Conservation (phyloP, 1,140 invertebrate species). For the Copidosoma floridanum region DNA sequence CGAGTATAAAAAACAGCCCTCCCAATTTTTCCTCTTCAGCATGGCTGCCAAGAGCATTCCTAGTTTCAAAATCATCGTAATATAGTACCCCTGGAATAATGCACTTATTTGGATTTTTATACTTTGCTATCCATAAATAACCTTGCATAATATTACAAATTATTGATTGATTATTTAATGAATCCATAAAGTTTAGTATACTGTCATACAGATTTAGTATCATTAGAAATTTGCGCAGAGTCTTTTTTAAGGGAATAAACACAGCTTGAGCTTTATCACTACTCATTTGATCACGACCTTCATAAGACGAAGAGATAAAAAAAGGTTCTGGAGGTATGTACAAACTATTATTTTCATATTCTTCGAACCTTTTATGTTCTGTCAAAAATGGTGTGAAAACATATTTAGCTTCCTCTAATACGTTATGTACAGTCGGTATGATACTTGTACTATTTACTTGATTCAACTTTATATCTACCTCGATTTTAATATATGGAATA, state of each 20-base stretch:
- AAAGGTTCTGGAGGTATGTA: not conserved
- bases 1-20: conserved; percentile 15
- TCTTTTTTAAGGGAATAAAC: conserved; percentile 17
- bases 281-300: not conserved
- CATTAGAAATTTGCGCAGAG: conserved; percentile 14
- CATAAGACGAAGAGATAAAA: not conserved
- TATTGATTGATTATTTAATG: conserved; percentile 1
- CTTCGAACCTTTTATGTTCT: not conserved
- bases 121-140: conserved; percentile 25
- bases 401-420: conserved; percentile 10
- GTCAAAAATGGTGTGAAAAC: not conserved
- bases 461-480: conserved; percentile 6
- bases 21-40: conserved; percentile 27
- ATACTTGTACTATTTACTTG: not conserved
- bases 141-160: conserved; percentile 23
- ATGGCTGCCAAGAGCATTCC: conserved; percentile 28
- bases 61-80: conserved; percentile 27
- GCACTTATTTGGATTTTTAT: conserved; percentile 15
- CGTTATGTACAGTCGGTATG: conserved; percentile 11
- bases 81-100: conserved; percentile 22
- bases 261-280: conserved; percentile 5
- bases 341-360: not conserved
- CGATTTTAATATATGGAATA: conserved; percentile 20
- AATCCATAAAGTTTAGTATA: conserved; percentile 13
- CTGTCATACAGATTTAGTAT: conserved; percentile 13